Evolutionary conservation across 2,113 vertebrate species (phyloP), one percentile per base, ranked within the genome.

Genomic region (Chamaetylas fuelleborni): DNA sequence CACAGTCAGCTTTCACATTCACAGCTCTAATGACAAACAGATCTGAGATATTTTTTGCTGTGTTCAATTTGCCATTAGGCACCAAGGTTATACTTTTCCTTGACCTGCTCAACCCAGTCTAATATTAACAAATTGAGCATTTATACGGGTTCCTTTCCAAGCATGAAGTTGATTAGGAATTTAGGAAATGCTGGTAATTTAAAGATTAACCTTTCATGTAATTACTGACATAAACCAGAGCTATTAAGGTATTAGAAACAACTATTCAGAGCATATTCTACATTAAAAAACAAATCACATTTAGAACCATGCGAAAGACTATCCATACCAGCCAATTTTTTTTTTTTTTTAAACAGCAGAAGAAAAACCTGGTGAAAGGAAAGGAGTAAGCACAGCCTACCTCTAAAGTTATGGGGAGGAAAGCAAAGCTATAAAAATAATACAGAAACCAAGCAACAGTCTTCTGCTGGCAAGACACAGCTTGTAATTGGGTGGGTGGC

Each of bases 371-470:
- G 81, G 64, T 83, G 42, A 81, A 93, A 90, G 53, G 77, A 51
- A 84, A 86, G 88, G 91, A 86, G 79, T 96, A 86, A 93, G 95
- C 47, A 10, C 92, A 93, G 83, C 85, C 92, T 90, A 95, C 81
- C 91, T 97, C 53, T 74, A 28, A 96, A 95, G 95, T 95, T 94
- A 74, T 77, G 84, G 85, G 61, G 94, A 95, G 95, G 82, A 91
- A 97, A 97, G 94, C 73, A 95, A 94, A 69, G 86, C 90, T 95
- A 94, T 76, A 96, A 89, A 94, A 94, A 97, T 95, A 95, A 95
- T 95, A 95, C 96, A 90, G 95, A 95, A 98, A 97, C 95, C 93
- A 95, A 93, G 92, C 88, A 96, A 91, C 94, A 94, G 91, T 84
- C 95, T 96, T 97, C 83, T 94, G 88, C 90, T 96, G 94, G 94